These are phyloP conservation scores for Eulemur albifrons DNA, from an alignment of 2,797 vertebrate species.

Conservation along the genomic window DNA sequence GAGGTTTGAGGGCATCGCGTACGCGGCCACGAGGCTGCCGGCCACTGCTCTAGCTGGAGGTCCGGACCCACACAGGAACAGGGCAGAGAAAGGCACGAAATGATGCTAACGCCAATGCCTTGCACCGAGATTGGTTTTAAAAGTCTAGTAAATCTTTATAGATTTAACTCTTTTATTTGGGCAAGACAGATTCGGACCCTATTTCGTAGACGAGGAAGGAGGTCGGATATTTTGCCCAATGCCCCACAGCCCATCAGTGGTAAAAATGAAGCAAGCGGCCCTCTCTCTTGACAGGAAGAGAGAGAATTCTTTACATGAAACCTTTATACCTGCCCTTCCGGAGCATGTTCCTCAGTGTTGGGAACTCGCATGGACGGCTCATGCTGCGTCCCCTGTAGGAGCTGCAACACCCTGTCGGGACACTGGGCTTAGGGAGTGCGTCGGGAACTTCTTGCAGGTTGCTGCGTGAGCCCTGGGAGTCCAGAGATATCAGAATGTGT, in stretches of 20 bases:
- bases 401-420: not conserved
- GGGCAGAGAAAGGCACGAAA: not conserved
- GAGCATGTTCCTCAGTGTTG: not conserved
- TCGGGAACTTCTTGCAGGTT: not conserved
- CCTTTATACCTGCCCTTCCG: not conserved
- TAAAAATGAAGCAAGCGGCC: not conserved
- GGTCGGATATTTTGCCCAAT: not conserved
- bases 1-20: not conserved
- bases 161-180: not conserved
- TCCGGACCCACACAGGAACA: rapidly evolving
- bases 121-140: not conserved
- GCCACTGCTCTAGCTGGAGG: no score
- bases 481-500: not conserved
- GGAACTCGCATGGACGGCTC: not conserved
- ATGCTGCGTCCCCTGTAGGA: not conserved
- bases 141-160: not conserved
- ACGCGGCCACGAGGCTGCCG: rapidly evolving
- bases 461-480: not conserved
- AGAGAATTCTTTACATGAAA: not conserved
- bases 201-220: not conserved
- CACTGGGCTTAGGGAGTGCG: not conserved
- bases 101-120: not conserved
- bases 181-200: not conserved
- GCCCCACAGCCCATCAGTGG: not conserved
- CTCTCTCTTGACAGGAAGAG: not conserved